Evolutionary conservation across 2,888 invertebrate genomes (phyloP).

Genomic region (Octonoba sinensis): DNA sequence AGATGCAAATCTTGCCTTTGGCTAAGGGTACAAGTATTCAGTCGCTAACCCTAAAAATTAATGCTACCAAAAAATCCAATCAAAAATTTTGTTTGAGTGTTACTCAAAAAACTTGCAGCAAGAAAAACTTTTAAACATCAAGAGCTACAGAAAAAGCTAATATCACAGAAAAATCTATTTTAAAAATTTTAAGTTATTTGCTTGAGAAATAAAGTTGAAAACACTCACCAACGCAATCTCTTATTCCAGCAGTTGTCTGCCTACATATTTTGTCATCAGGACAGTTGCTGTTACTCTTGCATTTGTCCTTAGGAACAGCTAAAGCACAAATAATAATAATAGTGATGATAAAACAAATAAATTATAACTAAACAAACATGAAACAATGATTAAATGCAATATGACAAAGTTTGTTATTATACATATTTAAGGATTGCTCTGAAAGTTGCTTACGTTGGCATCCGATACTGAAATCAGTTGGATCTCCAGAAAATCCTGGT

Average conservation of each 20-base stretch:
- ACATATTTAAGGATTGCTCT: too few species aligned
- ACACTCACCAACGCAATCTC: slow-evolving; percentile 65
- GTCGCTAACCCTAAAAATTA: too few species aligned
- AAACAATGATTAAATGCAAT: not conserved
- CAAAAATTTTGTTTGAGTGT: too few species aligned
- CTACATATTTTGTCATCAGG: slow-evolving; percentile 83
- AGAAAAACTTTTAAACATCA: not conserved
- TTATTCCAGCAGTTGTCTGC: slow-evolving; percentile 64
- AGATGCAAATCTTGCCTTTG: too few species aligned
- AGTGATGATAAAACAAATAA: not conserved
- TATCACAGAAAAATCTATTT: not conserved
- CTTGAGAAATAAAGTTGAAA: too few species aligned
- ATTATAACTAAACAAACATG: not conserved
- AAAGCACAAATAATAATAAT: slow-evolving; percentile 1
- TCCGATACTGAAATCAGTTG: slow-evolving; percentile 82
- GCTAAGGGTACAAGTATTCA: too few species aligned
- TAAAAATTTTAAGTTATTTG: slow-evolving; percentile 3
- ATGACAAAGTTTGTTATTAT: not conserved
- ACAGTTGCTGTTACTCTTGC: slow-evolving; percentile 84
- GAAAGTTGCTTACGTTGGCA: slow-evolving; percentile 74
- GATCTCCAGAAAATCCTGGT: slow-evolving; percentile 84
- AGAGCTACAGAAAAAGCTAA: not conserved
- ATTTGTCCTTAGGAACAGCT: slow-evolving; percentile 80
- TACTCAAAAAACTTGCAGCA: not conserved
- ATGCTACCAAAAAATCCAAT: too few species aligned